Evolutionary conservation across 53 echinoderm and acorn worm genomes (phyloP).

Genomic region (Apostichopus leukothele): DNA sequence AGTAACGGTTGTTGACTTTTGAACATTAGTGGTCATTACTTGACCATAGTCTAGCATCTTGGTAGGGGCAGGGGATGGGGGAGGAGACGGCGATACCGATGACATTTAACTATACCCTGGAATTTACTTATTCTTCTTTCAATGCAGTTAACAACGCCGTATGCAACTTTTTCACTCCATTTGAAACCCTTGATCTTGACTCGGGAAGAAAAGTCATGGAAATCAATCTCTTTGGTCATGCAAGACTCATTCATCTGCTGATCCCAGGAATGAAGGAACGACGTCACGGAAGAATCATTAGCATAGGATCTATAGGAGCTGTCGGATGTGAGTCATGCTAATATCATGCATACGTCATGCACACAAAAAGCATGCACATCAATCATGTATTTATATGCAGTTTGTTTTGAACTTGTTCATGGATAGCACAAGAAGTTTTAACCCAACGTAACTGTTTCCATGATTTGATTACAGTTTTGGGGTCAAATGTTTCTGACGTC

Average conservation of each 20-base stretch:
- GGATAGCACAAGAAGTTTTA: no score
- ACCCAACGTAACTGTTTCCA: no score
- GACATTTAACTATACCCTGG: no score
- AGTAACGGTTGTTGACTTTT: no score
- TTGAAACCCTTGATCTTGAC: conserved; percentile 5
- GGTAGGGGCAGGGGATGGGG: no score
- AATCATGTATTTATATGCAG: background rate
- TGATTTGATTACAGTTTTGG: no score
- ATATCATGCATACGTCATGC: background rate
- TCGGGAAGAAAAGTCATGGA: conserved; percentile 23
- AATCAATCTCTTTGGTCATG: conserved; percentile 27
- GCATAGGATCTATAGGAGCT: conserved; percentile 11
- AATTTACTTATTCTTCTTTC: no score
- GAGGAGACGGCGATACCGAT: no score
- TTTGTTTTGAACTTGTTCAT: no score
- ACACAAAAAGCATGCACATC: background rate
- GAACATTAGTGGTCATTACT: no score
- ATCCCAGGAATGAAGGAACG: conserved; percentile 20
- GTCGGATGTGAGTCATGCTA: conserved; percentile 6
- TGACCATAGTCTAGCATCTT: no score
- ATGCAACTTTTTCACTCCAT: background rate
- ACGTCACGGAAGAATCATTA: conserved; percentile 5
- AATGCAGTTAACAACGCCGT: conserved; percentile 22
- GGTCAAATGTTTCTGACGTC: no score
- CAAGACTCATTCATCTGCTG: conserved; percentile 12